phyloP scores from a whole-genome alignment of 1,140 invertebrate species.

The Bradysia coprophila region DNA sequence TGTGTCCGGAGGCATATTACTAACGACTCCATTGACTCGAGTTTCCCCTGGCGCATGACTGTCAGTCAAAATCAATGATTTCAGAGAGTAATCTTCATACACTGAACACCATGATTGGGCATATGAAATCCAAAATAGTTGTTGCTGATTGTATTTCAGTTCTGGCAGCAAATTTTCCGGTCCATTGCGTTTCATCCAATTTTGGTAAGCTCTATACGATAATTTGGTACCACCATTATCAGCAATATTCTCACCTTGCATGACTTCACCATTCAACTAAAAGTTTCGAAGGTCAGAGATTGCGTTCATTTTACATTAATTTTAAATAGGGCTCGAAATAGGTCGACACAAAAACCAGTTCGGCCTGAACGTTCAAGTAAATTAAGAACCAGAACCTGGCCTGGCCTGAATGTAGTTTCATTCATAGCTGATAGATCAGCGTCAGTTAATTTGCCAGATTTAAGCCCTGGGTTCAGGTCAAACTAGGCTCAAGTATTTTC shows the following conservation, averaged over 20 bases:
- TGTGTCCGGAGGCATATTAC: conserved; percentile 74
- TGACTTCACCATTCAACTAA: conserved; percentile 70
- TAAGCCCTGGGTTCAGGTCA: too few species aligned
- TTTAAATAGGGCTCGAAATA: neutral
- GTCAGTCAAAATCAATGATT: conserved; percentile 52
- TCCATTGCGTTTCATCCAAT: conserved; percentile 44
- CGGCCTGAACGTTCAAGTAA: too few species aligned
- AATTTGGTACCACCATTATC: conserved; percentile 80
- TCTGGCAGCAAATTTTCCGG: conserved; percentile 44
- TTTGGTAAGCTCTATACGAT: conserved; percentile 62
- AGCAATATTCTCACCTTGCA: conserved; percentile 83
- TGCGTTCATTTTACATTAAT: conserved; percentile 1
- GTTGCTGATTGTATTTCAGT: conserved; percentile 43
- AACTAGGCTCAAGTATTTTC: too few species aligned
- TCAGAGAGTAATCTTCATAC: conserved; percentile 39
- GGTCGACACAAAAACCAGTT: neutral
- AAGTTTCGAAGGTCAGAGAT: conserved; percentile 12
- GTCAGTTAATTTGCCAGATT: too few species aligned
- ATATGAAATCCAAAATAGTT: conserved; percentile 50
- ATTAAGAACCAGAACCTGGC: too few species aligned
- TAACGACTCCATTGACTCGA: conserved; percentile 75
- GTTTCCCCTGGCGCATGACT: conserved; percentile 61
- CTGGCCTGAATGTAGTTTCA: too few species aligned
- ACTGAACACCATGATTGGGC: conserved; percentile 39
- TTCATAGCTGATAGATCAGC: too few species aligned